Base-by-base conservation (phyloP, 2,888 invertebrate species). In the Limenitis camilla region DNA sequence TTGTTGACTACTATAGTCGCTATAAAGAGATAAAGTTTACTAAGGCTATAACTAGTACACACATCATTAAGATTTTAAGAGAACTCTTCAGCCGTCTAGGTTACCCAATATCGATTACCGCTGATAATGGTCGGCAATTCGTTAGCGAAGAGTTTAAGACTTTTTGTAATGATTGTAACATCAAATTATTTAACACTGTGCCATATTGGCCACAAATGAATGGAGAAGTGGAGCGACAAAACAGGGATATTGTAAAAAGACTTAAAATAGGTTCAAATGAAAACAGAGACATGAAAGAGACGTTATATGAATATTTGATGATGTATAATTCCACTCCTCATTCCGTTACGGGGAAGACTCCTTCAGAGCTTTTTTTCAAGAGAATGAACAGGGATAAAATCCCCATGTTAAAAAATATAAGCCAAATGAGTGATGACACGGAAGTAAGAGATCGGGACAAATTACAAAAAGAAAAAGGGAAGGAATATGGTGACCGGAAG, bases 221-320 rank as follows among this genome's bases (percentile, higher is more conserved):
- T 41, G 68, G 68, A 0, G 66, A 67, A 43, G 65, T 67, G 0
- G 65, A 69, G 11, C 64, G 67, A n/a, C n/a, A n/a, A 48, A 67
- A 69, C n/a, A 5, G 66, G 5, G 61, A 65, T 33, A 66, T 67
- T 0, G 0, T 65, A 2, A 66, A 68, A 43, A 40, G 67, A 0
- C 36, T 65, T 0, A 59, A 55, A 19, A 67, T 67, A 3, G 42
- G 60, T 6, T 32, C 45, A 6, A 6, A 1, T 1, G 55, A 61
- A 40, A 63, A 59, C 30, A 33, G 6, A 27, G 49, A 63, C 28
- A 27, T 48, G 44, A 50, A 55, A 38, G 45, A 50, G n/a, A n/a
- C n/a, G n/a, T n/a, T n/a, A n/a, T n/a, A n/a, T n/a, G n/a, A n/a
- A n/a, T n/a, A n/a, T n/a, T n/a, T n/a, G n/a, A n/a, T n/a, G n/a